Percentiles rank a stretch among this genome's conserved stretches.
These are phyloP conservation scores for Calliopsis andreniformis DNA, from an alignment of 1,140 invertebrate genomes.

Conservation along the genomic window DNA sequence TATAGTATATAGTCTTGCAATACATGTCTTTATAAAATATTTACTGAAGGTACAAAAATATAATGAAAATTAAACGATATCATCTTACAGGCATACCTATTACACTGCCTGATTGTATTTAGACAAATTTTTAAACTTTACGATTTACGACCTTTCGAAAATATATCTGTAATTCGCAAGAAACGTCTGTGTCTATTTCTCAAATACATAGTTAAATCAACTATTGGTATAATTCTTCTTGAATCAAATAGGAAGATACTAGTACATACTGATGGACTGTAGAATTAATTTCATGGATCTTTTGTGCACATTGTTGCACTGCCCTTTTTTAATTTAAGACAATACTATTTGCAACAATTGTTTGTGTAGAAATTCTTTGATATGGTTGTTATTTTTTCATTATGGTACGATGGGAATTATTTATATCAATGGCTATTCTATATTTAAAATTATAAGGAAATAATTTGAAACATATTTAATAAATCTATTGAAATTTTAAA, in stretches of 20 bases:
- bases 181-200: slow-evolving; percentile 12
- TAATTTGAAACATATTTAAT: slow-evolving; percentile 27
- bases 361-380: slow-evolving; percentile 14
- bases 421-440: slow-evolving; percentile 15
- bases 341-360: slow-evolving; percentile 13
- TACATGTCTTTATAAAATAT: slow-evolving; percentile 47
- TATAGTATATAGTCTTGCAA: slow-evolving; percentile 40
- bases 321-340: slow-evolving; percentile 16
- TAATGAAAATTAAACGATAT: slow-evolving; percentile 21
- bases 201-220: neutral
- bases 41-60: slow-evolving; percentile 42
- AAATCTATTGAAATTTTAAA: slow-evolving; percentile 14
- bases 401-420: neutral
- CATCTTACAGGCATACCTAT: slow-evolving; percentile 48
- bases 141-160: slow-evolving; percentile 30
- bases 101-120: slow-evolving; percentile 49
- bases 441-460: slow-evolving; percentile 19
- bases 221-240: neutral
- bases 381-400: slow-evolving; percentile 8
- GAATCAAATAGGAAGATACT: slow-evolving; percentile 10
- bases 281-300: neutral
- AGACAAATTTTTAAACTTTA: slow-evolving; percentile 42
- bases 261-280: neutral
- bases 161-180: slow-evolving; percentile 37
- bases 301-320: slow-evolving; percentile 5